Conservation (phyloP, 2,113 vertebrate genomes). For the Irena cyanogastra region DNA sequence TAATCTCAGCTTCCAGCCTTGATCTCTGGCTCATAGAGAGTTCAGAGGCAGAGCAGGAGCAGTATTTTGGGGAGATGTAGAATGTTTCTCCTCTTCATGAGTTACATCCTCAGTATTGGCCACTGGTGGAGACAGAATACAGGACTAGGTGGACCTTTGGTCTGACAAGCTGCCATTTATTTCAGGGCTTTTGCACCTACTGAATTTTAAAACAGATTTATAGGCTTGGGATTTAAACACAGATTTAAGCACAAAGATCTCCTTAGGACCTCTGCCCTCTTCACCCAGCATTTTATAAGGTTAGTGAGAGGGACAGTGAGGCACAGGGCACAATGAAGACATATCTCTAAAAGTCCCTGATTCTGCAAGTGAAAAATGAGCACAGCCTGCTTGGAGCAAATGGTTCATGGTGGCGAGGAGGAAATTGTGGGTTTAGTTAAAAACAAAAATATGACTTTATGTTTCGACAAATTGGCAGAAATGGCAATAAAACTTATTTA, state of each 20-base stretch:
- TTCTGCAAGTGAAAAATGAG: neutral
- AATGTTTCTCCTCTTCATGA: neutral
- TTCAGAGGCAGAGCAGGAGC: neutral
- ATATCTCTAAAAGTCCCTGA: neutral
- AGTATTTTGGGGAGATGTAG: neutral
- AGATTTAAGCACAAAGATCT: neutral
- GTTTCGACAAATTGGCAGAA: neutral
- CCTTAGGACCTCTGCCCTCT: neutral
- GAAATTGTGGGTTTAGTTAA: neutral
- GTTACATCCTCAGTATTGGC: neutral
- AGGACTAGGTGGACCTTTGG: neutral
- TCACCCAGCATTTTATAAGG: neutral
- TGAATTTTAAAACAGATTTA: neutral
- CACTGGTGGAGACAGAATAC: neutral
- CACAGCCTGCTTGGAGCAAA: neutral
- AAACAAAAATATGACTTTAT: neutral
- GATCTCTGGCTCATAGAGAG: neutral
- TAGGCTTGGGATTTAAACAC: neutral
- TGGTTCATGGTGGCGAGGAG: neutral
- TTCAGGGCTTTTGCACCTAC: neutral
- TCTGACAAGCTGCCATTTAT: neutral
- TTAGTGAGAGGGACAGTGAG: neutral
- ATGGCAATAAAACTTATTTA: neutral
- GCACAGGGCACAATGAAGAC: neutral
- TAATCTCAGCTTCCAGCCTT: neutral